Evolutionary conservation across 1,140 invertebrate species (phyloP), one percentile per base, ranked within the genome.

Genomic region (Hestina assimilis): DNA sequence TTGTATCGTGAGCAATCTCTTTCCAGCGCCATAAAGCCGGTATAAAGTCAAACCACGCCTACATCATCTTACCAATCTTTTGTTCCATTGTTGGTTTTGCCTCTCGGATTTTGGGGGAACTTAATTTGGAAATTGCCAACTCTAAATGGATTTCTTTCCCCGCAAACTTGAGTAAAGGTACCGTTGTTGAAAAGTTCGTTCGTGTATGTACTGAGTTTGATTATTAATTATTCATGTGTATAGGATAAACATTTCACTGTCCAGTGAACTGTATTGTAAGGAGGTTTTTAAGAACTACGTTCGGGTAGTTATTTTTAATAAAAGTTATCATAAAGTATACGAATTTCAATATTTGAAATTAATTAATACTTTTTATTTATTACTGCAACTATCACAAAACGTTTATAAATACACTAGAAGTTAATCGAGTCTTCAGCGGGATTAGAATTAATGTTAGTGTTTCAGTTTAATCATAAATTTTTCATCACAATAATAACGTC

Each of bases 21-120:
- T 71, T 67, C 64, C 66, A 62, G 63, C 69, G 51, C 63, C 47
- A 67, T 72, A 66, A 68, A 76, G 57, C 53, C 56, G 50, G 55
- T 41, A 51, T 55, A 51, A 70, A 72, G 12, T 50, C 20, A 38
- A 53, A 38, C 59, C 63, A 68, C 69, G 54, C 74, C 69, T 46
- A 42, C 19, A 35, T 56, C 56, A 62, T 65, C 52, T 42, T 56
- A 55, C 57, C 58, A 66, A 66, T 62, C 66, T 65, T 76, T 72
- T 74, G 61, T 74, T 72, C 73, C 48, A 70, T 69, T 69, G 71
- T 70, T 35, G 50, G 46, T 71, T 38, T 47, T 47, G 31, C 45
- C 43, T 46, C 41, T 2, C 40, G 55, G 47, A 66, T 64, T 57
- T 53, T 24, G 26, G 19, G n/a, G 35, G 52, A 76, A 73, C 58